Percentiles rank a stretch among this genome's conserved stretches.
Conservation (phyloP, 2,888 invertebrate genomes). For the Colletes collaris region DNA sequence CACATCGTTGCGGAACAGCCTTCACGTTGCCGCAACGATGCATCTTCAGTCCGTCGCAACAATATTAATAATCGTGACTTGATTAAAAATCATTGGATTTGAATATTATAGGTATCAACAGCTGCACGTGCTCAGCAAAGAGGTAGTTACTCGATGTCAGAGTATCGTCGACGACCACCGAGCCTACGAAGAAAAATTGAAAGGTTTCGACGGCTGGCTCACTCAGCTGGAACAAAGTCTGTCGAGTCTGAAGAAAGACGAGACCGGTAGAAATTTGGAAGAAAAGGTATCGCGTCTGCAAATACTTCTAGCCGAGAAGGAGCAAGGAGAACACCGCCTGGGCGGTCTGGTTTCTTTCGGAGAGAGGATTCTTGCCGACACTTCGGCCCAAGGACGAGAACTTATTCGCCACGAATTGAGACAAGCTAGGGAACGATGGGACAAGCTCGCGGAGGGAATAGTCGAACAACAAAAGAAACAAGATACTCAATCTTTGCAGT, state of each 20-base stretch:
- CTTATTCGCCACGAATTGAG: slow-evolving; percentile 93
- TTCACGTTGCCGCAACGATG: too few species aligned
- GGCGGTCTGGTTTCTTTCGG: slow-evolving; percentile 90
- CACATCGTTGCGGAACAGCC: too few species aligned
- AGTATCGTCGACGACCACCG: slow-evolving; percentile 93
- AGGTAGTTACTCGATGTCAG: slow-evolving; percentile 93
- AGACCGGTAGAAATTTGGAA: slow-evolving; percentile 85
- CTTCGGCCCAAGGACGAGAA: slow-evolving; percentile 95
- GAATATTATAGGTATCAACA: slow-evolving; percentile 87
- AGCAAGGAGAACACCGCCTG: slow-evolving; percentile 92
- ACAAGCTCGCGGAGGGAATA: slow-evolving; percentile 92
- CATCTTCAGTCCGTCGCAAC: too few species aligned
- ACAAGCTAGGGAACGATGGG: slow-evolving; percentile 93
- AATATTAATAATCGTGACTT: too few species aligned
- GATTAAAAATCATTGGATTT: background rate
- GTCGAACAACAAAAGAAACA: slow-evolving; percentile 93
- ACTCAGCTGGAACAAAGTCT: slow-evolving; percentile 89
- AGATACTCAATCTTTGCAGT: slow-evolving; percentile 92
- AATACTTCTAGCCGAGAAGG: slow-evolving; percentile 90
- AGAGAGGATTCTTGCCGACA: slow-evolving; percentile 96
- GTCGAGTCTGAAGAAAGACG: slow-evolving; percentile 87
- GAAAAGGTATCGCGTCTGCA: slow-evolving; percentile 88
- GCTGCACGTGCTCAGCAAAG: slow-evolving; percentile 91
- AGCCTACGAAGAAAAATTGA: slow-evolving; percentile 89
- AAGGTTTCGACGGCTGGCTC: slow-evolving; percentile 91